Evolutionary conservation across 2,797 vertebrate species (phyloP).

Genomic region (Falco columbarius): DNA sequence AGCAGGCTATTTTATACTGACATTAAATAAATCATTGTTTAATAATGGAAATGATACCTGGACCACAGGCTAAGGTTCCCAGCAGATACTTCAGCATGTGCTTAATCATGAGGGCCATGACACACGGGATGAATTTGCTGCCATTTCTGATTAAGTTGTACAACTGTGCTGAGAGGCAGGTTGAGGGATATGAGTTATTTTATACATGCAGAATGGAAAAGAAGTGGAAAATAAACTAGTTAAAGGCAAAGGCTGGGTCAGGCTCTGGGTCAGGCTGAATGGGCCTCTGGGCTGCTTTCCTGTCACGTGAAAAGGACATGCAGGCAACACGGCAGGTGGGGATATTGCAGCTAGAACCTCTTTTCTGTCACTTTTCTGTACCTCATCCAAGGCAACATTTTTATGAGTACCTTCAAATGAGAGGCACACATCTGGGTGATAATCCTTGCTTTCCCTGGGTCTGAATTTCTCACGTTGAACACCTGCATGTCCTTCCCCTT

Average conservation of each 20-base stretch:
- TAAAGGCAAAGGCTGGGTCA: not conserved
- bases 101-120: not conserved
- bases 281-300: not conserved
- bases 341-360: not conserved
- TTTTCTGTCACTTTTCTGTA: not conserved
- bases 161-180: not conserved
- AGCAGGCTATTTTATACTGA: not conserved
- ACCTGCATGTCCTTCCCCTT: rapidly evolving
- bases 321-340: not conserved
- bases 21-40: not conserved
- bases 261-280: not conserved
- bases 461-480: not conserved
- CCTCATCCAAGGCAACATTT: not conserved
- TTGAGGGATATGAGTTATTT: not conserved
- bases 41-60: not conserved
- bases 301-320: not conserved
- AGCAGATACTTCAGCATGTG: not conserved
- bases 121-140: not conserved
- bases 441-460: not conserved
- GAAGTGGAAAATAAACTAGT: not conserved
- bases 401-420: not conserved
- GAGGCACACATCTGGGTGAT: not conserved
- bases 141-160: not conserved
- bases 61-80: not conserved
- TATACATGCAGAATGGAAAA: not conserved